Evolutionary conservation across 1,140 invertebrate genomes (phyloP).

Genomic region (Tetranychus urticae): DNA sequence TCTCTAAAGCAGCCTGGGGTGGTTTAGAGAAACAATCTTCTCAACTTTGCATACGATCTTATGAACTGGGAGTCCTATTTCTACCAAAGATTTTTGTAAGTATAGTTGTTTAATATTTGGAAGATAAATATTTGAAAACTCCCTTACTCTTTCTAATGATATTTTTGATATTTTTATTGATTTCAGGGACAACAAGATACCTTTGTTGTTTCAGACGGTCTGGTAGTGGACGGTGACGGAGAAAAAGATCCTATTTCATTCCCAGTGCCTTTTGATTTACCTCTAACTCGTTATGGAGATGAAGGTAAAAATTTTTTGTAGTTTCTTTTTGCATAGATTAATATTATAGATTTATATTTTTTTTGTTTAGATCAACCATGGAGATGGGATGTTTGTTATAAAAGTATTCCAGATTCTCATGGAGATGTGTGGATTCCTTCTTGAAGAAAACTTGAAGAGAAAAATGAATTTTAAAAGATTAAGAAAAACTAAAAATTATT

Average conservation of each 20-base stretch:
- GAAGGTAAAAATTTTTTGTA: neutral
- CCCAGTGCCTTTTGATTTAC: constrained; percentile 52
- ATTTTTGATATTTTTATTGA: constrained; percentile 12
- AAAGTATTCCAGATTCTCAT: neutral
- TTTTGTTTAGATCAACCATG: neutral
- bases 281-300: constrained; percentile 33
- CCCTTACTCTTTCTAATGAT: too few species aligned
- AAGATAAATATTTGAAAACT: constrained; percentile 10
- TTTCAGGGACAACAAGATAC: constrained; percentile 15
- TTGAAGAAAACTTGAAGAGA: neutral
- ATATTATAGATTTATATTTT: neutral
- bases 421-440: neutral
- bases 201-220: neutral
- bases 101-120: constrained; percentile 20
- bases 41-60: constrained; percentile 51
- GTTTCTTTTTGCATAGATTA: neutral
- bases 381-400: neutral
- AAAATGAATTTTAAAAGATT: too few species aligned
- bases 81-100: constrained; percentile 57
- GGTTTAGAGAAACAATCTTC: constrained; percentile 34
- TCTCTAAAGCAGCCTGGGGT: constrained; percentile 56
- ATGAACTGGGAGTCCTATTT: constrained; percentile 74
- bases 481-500: too few species aligned
- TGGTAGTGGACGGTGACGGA: neutral
- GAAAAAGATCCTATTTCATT: constrained; percentile 21